phyloP scores from a whole-genome alignment of 2,888 invertebrate genomes.

The Hirtodrosophila cameraria region DNA sequence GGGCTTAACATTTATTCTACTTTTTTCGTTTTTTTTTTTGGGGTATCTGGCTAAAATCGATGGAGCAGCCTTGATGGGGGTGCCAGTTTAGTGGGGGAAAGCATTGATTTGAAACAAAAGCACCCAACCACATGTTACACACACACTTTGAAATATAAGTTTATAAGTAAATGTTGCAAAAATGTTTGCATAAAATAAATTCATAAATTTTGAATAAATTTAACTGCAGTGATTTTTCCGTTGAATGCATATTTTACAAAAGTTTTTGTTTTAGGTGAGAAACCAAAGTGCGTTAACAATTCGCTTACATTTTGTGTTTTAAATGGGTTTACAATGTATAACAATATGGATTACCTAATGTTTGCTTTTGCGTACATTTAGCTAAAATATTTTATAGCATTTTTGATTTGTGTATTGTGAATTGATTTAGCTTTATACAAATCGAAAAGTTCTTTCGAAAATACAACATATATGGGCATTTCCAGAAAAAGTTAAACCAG shows the following conservation, averaged over 20 bases:
- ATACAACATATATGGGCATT: too few relatives aligned
- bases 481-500: too few relatives aligned
- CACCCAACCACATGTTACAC: conserved; percentile 22
- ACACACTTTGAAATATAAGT: neutral
- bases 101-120: conserved; percentile 54
- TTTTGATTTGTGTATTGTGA: too few relatives aligned
- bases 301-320: too few relatives aligned
- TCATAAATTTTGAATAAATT: conserved; percentile 23
- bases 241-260: neutral
- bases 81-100: conserved; percentile 20
- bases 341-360: too few relatives aligned
- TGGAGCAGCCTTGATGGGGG: conserved; percentile 41
- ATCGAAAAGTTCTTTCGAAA: too few relatives aligned
- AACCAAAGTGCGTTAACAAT: too few relatives aligned
- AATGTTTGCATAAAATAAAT: conserved; percentile 20
- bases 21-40: neutral
- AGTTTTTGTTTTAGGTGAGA: neutral
- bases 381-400: too few relatives aligned
- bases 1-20: conserved; percentile 13
- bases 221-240: neutral
- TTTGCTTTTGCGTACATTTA: too few relatives aligned
- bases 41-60: conserved; percentile 45
- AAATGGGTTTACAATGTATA: too few relatives aligned
- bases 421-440: too few relatives aligned
- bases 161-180: neutral